These are phyloP conservation scores for Drepanosiphum platanoidis DNA, from an alignment of 2,888 invertebrate species.

Conservation along the genomic window DNA sequence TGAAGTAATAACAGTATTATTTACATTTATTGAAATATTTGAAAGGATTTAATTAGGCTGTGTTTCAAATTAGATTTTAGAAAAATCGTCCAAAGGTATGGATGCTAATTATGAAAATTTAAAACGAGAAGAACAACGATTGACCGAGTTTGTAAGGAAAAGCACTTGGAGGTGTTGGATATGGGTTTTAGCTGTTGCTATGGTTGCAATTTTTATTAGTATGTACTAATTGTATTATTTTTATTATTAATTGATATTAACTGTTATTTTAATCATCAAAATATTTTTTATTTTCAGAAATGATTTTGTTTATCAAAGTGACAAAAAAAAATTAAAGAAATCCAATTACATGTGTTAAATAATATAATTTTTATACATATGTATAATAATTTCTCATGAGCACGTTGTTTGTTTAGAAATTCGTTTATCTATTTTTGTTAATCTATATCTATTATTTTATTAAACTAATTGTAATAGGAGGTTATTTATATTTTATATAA, in stretches of 20 bases:
- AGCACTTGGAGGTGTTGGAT: conserved; percentile 92
- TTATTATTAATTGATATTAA: neutral
- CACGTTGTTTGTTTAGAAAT: too few relatives aligned
- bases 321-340: conserved; percentile 39
- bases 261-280: neutral
- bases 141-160: conserved; percentile 85
- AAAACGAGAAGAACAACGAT: conserved; percentile 81
- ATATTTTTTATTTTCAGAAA: conserved; percentile 47
- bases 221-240: conserved; percentile 68
- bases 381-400: neutral
- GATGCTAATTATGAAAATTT: conserved; percentile 82
- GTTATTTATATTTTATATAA: neutral
- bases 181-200: conserved; percentile 88
- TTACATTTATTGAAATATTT: neutral
- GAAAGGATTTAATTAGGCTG: neutral
- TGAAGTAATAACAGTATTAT: conserved; percentile 72
- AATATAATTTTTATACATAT: neutral
- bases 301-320: conserved; percentile 57
- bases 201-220: conserved; percentile 89
- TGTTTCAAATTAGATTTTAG: conserved; percentile 73
- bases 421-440: neutral
- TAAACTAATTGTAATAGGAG: neutral
- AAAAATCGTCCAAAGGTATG: conserved; percentile 80
- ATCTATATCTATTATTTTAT: neutral
- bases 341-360: neutral